Percentiles rank a stretch among this genome's conserved stretches.
Conservation (phyloP, 2,113 vertebrate species). For the Mionectes macconnelli region DNA sequence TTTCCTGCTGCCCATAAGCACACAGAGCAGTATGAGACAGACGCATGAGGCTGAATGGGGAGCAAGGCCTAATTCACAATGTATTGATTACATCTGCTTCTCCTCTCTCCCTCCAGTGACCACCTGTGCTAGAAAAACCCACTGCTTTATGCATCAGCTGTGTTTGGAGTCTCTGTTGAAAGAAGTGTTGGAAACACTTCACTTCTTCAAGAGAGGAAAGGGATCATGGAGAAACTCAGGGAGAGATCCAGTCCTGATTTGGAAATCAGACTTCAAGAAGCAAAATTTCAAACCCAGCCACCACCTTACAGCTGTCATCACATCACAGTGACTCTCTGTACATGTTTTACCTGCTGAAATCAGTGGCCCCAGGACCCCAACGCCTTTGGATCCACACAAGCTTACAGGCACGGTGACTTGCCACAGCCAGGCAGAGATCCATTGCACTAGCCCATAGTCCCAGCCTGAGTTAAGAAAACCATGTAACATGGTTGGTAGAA, state of each 20-base stretch:
- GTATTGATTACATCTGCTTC: background rate
- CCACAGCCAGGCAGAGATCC: background rate
- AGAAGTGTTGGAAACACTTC: background rate
- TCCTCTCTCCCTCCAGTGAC: background rate
- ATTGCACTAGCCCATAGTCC: accelerated
- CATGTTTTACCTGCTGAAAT: background rate
- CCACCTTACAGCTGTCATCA: background rate
- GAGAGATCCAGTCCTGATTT: background rate
- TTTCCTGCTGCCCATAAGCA: background rate
- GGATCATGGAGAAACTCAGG: background rate
- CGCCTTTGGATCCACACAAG: accelerated
- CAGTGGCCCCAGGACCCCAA: background rate
- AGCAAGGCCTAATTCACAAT: background rate
- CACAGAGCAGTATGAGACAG: background rate
- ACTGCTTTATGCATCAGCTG: background rate
- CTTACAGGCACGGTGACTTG: background rate
- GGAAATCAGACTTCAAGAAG: background rate
- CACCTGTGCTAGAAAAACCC: background rate
- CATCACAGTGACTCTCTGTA: background rate
- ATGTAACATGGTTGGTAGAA: accelerated
- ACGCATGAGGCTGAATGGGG: background rate
- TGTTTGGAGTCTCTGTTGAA: background rate
- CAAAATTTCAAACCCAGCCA: background rate
- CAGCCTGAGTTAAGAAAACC: background rate
- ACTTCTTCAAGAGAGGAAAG: background rate